phyloP scores from a whole-genome alignment of 2,888 invertebrate genomes.

The Spilosoma lubricipeda region DNA sequence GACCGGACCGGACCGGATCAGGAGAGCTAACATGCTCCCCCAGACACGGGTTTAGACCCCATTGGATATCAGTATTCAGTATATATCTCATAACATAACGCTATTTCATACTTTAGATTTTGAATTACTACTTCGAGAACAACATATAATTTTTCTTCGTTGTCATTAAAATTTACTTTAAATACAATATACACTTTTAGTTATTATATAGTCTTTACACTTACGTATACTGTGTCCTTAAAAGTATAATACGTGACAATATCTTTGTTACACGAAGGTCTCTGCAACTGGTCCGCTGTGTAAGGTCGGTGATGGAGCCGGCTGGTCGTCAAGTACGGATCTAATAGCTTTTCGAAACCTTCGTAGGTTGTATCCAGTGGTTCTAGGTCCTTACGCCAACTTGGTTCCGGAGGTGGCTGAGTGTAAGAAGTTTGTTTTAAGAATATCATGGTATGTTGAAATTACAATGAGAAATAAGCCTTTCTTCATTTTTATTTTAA shows the following conservation, averaged over 20 bases:
- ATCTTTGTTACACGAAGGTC: conserved; percentile 67
- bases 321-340: conserved; percentile 78
- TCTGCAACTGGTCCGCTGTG: conserved; percentile 70
- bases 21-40: too few relatives aligned
- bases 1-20: too few relatives aligned
- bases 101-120: too few relatives aligned
- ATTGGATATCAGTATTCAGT: too few relatives aligned
- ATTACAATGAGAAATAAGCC: neutral
- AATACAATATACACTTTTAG: neutral
- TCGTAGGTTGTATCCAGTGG: conserved; percentile 76
- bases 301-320: conserved; percentile 75
- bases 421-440: neutral
- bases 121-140: too few relatives aligned
- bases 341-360: conserved; percentile 75
- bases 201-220: conserved; percentile 20
- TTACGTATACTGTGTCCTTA: conserved; percentile 73
- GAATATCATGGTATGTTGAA: neutral
- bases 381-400: conserved; percentile 65
- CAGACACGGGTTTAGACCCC: too few relatives aligned
- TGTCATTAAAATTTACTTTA: too few relatives aligned
- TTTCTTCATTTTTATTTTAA: neutral
- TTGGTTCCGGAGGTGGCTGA: conserved; percentile 62
- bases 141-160: too few relatives aligned
- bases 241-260: conserved; percentile 77
- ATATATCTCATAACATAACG: too few relatives aligned